Evolutionary conservation across 30 jellyfish, hydroid and myxozoan species (phyloP).

Genomic region (Catostylus mosaicus): DNA sequence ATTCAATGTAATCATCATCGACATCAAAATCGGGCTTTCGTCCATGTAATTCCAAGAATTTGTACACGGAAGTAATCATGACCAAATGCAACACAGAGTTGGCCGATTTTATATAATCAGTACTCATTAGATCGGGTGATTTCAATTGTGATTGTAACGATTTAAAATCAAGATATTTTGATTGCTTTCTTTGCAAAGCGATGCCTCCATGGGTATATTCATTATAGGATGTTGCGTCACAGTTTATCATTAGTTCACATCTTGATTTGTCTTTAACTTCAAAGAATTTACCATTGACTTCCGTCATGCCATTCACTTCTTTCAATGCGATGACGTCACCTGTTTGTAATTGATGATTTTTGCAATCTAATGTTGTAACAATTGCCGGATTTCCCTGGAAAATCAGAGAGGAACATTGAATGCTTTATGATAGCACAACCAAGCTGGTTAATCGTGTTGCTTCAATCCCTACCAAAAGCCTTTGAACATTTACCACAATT

Average conservation of each 20-base stretch:
- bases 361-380: slow-evolving; percentile 62
- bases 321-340: slow-evolving; percentile 62
- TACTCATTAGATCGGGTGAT: slow-evolving; percentile 63
- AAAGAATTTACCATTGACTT: slow-evolving; percentile 56
- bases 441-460: too few species aligned
- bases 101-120: slow-evolving; percentile 68
- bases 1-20: slow-evolving; percentile 9
- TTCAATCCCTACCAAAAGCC: too few species aligned
- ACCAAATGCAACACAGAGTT: slow-evolving; percentile 27
- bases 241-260: slow-evolving; percentile 45
- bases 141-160: slow-evolving; percentile 58
- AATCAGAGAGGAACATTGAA: too few species aligned
- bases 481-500: too few species aligned
- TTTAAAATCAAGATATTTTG: slow-evolving; percentile 37
- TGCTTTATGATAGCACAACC: neutral
- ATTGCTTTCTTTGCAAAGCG: slow-evolving; percentile 45
- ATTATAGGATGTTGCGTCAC: slow-evolving; percentile 67
- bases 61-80: slow-evolving; percentile 34
- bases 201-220: slow-evolving; percentile 86
- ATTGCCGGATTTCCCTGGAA: slow-evolving; percentile 72
- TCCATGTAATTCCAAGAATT: slow-evolving; percentile 17
- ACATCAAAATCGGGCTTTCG: neutral
- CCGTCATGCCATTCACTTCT: slow-evolving; percentile 86
- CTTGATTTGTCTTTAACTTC: slow-evolving; percentile 52
- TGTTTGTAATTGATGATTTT: slow-evolving; percentile 71